Base-by-base conservation (phyloP, 2,113 vertebrate species). In the Nothocercus nigrocapillus region DNA sequence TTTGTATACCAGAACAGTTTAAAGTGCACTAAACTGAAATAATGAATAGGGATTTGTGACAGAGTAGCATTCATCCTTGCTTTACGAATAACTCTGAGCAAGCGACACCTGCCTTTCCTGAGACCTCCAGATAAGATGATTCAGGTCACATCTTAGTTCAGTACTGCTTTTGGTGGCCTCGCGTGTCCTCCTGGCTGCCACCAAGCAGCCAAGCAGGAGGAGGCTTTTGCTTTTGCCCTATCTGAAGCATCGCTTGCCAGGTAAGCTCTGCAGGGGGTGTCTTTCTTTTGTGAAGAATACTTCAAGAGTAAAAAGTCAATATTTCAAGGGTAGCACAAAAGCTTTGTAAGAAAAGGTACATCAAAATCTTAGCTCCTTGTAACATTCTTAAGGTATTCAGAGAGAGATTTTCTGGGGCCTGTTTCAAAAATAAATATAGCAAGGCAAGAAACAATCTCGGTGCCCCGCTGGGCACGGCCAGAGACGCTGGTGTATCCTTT, bases 11-110 rank as follows among this genome's bases (percentile, higher is more conserved):
- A 76, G 85, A 91, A 85, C 88, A 63, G 70, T 96, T 86, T 56
- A 77, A 92, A 96, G 78, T 83, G 68, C 70, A 87, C 51, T 92
- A 94, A 86, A 88, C 28, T 30, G 66, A 89, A 96, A 79, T 87
- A 64, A 47, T 68, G 76, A 53, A 14, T 5, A 92, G 51, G 78
- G 91, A 42, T 84, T 97, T 96, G 87, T 87, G 92, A 44, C 81
- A 83, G 82, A 84, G 58, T 56, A 86, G 90, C 87, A 67, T 67
- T 82, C 3, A 2, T 88, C 63, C 47, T 59, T 75, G 32, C 68
- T 88, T 93, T 82, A 77, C 86, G 93, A 17, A 17, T 49, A 49
- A 49, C 49, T 49, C 47, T 22, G 21, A 22, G 49, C 49, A 49
- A 49, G 49, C 20, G 21, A 24, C 49, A 49, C 49, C 49, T 49